Conservation (phyloP, 2,797 vertebrate genomes). For the Danio jaintianensis region DNA sequence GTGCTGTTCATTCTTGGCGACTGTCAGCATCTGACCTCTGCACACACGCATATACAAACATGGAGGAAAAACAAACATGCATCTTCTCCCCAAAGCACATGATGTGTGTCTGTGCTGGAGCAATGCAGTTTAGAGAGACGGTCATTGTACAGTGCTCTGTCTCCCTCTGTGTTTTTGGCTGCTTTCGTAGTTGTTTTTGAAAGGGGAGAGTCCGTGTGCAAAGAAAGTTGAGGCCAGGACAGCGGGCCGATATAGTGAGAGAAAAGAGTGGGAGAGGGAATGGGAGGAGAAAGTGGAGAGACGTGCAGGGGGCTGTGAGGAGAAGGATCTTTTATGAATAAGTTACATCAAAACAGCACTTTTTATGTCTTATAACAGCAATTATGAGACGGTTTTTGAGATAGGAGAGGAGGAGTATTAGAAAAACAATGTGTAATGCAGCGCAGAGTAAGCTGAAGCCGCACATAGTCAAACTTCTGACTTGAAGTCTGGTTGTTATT, state of each 20-base stretch:
- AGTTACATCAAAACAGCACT: constrained; percentile 35
- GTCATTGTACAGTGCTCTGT: constrained; percentile 65
- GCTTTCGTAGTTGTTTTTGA: constrained; percentile 71
- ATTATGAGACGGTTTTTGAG: constrained; percentile 8
- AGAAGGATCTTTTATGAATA: constrained; percentile 28
- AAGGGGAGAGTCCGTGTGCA: constrained; percentile 67
- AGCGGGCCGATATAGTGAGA: constrained; percentile 47
- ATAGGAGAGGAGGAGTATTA: background rate
- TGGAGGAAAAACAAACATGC: constrained; percentile 61
- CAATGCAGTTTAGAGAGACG: constrained; percentile 57
- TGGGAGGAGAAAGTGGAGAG: constrained; percentile 29
- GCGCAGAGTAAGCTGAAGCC: background rate
- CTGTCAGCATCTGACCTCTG: constrained; percentile 18
- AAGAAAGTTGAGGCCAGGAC: constrained; percentile 68
- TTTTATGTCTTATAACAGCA: background rate
- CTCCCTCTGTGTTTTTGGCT: constrained; percentile 65
- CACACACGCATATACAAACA: constrained; percentile 45
- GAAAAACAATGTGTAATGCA: background rate
- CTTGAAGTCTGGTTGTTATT: background rate
- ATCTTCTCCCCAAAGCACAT: constrained; percentile 69
- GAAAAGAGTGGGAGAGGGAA: constrained; percentile 52
- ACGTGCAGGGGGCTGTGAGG: constrained; percentile 44
- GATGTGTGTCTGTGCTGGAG: constrained; percentile 69
- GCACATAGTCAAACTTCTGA: constrained; percentile 4
- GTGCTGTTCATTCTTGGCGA: constrained; percentile 21